Evolutionary conservation across 37 sponge, comb jelly and placozoan species (phyloP), one percentile per base, ranked within the genome.

Genomic region (Cladorhizidae sp.): DNA sequence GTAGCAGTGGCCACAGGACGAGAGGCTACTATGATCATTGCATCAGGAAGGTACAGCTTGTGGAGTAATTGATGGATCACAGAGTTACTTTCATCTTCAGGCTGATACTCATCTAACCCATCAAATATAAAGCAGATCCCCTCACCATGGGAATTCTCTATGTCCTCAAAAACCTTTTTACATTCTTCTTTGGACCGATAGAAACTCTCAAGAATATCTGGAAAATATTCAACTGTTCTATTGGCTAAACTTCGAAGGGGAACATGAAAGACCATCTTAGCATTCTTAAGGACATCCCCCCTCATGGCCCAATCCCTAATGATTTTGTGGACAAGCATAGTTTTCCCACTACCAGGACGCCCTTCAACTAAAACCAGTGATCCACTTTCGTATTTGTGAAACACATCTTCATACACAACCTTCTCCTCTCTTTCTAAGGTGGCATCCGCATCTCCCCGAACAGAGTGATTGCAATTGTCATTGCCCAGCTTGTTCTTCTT

Each of bases 361-460:
- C n/a, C 85, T 74, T 69, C 70, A 9, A 85, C 36, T 22, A 85
- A 50, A 36, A 77, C 26, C 20, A 68, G 15, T 9, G 37, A 21
- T 20, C 69, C 69, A 6, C 20, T 28, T 0, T 35, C 35, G 5
- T 42, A 11, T 3, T 73, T 37, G 25, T 50, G 33, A 63, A 82
- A 82, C 0, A 62, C 74, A 11, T 72, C 75, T 43, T 64, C 51
- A 52, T 82, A 82, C 35, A 29, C 22, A 29, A 74, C 40, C 8
- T 17, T 40, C 3, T 25, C 45, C 49, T 82, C 73, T 7, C 25
- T 12, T 32, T 41, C 37, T 11, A 62, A 38, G 29, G 73, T 74
- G n/a, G 73, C 83, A 63, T 82, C 83, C 17, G 26, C 67, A 73
- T 72, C 51, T n/a, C 73, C 63, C 11, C 42, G 73, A n/a, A 82